Base-by-base conservation (phyloP, 2,113 vertebrate genomes). In the Gyps fulvus region DNA sequence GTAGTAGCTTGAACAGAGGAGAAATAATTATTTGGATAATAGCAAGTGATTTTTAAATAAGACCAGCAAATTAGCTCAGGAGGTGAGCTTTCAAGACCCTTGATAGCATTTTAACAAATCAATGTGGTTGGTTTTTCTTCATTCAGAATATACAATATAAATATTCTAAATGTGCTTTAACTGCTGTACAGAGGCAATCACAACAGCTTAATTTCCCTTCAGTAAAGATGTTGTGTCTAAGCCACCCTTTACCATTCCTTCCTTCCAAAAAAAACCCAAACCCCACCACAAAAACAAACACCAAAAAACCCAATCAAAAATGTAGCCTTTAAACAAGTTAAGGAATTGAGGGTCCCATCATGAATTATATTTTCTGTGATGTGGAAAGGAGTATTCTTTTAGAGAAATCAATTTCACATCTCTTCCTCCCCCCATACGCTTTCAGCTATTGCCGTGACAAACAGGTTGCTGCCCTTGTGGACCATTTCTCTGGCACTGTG, bases 31-130 rank as follows among this genome's bases (percentile, higher is more conserved):
- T 90, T 83, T 47, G 8, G 54, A 58, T 69, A 89, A 89, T 61
- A 91, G 26, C 61, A 86, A 92, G 17, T n/a, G 9, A 38, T 52
- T 93, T 93, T 96, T 70, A 89, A 94, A 58, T 67, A 67, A 83
- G 62, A 54, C 5, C 52, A 67, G 40, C 32, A 83, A 82, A 93
- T 83, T 71, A 89, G 76, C 71, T 50, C 52, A 79, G 54, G 45
- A 43, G 77, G 49, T 62, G 70, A 91, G 80, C 57, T 93, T 87
- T 83, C 70, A 83, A 91, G 65, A 91, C 70, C 73, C 73, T 83
- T 32, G 36, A 57, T 11, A 92, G 63, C 40, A 58, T 58, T 89
- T 58, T 87, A 73, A 89, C 59, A 95, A 89, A 95, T 81, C 70
- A 69, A 2, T 43, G 76, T 13, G 16, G 26, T 20, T 26, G 4